Conservation (phyloP, 2,797 vertebrate genomes). For the Limosa lapponica region DNA sequence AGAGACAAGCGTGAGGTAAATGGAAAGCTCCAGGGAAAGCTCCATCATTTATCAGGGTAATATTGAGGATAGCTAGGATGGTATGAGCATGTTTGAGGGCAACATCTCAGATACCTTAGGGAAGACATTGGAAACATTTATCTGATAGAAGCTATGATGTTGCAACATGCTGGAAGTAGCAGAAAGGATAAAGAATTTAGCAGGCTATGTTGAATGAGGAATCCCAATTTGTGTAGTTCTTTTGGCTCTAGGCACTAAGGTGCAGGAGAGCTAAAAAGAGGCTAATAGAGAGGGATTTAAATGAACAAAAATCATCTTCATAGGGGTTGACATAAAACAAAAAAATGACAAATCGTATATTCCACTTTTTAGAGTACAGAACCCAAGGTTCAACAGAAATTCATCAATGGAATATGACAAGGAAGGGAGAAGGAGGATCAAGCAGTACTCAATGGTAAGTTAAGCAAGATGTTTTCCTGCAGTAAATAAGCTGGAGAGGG, state of each 20-base stretch:
- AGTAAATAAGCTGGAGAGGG: accelerated
- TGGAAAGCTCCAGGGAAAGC: neutral
- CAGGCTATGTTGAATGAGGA: no score
- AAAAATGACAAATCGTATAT: accelerated
- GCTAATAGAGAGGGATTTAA: no score
- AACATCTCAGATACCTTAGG: neutral
- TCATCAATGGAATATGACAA: no score
- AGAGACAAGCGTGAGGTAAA: neutral
- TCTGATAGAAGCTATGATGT: no score
- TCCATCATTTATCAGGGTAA: neutral
- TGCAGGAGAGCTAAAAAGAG: neutral
- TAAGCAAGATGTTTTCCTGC: accelerated
- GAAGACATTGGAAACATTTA: neutral
- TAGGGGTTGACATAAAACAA: neutral
- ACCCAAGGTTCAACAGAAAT: accelerated
- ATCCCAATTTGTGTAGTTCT: no score
- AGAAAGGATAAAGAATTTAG: neutral
- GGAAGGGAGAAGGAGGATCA: neutral
- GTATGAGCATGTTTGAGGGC: neutral
- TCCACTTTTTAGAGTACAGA: neutral
- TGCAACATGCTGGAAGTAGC: accelerated
- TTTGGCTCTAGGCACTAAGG: no score
- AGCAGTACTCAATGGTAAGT: accelerated
- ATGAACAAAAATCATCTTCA: accelerated
- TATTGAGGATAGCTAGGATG: no score